phyloP scores from a whole-genome alignment of 2,113 vertebrate species.

The Variabilichromis moorii region DNA sequence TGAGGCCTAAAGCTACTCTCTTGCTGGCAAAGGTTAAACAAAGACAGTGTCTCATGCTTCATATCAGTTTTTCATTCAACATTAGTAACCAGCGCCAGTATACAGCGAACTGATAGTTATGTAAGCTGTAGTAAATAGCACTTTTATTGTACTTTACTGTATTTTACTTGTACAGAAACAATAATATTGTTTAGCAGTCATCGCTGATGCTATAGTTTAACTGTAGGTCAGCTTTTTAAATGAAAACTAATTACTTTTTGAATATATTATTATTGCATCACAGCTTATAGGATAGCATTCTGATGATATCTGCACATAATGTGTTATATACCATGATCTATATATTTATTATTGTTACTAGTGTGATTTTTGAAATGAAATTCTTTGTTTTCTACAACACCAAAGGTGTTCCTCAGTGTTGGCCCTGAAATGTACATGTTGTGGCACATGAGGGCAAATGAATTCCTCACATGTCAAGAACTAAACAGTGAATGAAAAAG shows the following conservation, averaged over 20 bases:
- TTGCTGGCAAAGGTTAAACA: neutral
- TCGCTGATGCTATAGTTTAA: neutral
- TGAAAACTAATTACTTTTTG: neutral
- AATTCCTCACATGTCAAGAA: neutral
- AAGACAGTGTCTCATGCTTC: neutral
- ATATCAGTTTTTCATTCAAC: neutral
- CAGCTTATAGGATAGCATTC: neutral
- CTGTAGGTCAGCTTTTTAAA: neutral
- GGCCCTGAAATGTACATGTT: neutral
- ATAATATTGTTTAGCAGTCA: neutral
- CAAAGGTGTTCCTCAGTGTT: neutral
- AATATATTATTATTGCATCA: neutral
- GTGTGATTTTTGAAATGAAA: neutral
- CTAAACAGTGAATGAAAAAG: neutral
- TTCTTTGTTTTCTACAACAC: neutral
- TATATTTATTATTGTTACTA: neutral
- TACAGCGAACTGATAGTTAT: neutral
- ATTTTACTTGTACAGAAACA: neutral
- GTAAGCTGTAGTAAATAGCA: neutral
- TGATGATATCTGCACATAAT: neutral
- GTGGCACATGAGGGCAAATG: neutral
- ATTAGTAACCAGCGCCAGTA: neutral
- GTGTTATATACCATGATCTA: neutral
- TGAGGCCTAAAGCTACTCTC: neutral
- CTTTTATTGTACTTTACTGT: neutral